phyloP scores from a whole-genome alignment of 2,797 vertebrate species.

The Lepilemur septentrionalis region DNA sequence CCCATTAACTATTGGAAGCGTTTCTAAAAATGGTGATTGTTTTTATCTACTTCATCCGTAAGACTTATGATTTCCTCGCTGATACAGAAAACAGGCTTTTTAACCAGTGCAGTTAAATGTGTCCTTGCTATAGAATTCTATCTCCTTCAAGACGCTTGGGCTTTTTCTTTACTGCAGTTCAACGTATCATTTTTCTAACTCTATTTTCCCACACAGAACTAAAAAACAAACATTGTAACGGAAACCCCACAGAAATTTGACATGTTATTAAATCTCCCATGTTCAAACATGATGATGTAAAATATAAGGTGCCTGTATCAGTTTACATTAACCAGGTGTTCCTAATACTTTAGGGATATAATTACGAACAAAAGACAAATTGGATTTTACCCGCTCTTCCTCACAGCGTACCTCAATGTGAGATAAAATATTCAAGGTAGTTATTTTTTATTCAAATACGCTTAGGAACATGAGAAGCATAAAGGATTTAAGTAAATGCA shows the following conservation, averaged over 20 bases:
- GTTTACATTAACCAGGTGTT: neutral
- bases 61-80: neutral
- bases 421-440: constrained; percentile 13
- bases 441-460: neutral
- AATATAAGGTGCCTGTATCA: neutral
- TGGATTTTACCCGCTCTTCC: neutral
- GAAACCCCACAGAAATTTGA: neutral
- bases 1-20: neutral
- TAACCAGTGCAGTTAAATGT: neutral
- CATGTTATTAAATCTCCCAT: neutral
- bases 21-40: neutral
- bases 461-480: neutral
- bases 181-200: neutral
- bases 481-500: neutral
- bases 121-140: neutral
- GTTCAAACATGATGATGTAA: neutral
- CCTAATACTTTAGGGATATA: neutral
- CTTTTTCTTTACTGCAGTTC: neutral
- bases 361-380: neutral
- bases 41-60: neutral
- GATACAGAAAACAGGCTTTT: neutral
- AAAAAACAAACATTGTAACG: neutral
- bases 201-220: neutral
- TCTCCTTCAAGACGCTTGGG: neutral
- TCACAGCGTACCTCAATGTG: neutral